phyloP scores from a whole-genome alignment of 2,888 invertebrate genomes.

The Pandemis corylana region DNA sequence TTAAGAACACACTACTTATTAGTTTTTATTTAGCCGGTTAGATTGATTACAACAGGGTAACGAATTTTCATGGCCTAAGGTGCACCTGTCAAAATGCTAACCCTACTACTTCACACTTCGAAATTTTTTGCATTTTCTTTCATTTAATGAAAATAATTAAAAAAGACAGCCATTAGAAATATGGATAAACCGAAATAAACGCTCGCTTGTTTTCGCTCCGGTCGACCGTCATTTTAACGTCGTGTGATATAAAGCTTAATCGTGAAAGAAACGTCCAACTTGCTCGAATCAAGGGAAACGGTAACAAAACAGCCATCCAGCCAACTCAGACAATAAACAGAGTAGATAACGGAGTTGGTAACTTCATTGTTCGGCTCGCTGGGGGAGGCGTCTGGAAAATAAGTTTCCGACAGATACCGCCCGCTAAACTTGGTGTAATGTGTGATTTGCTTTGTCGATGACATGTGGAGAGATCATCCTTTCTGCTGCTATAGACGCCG shows the following conservation, averaged over 20 bases:
- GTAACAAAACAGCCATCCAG: slow-evolving; percentile 75
- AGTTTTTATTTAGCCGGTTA: too few species aligned
- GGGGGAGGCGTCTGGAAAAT: slow-evolving; percentile 56
- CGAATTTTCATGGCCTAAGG: too few species aligned
- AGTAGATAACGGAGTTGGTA: slow-evolving; percentile 70
- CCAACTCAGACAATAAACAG: slow-evolving; percentile 81
- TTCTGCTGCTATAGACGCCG: neutral
- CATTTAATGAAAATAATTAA: too few species aligned
- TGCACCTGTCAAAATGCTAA: too few species aligned
- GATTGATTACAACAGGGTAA: too few species aligned
- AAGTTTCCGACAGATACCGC: slow-evolving; percentile 53
- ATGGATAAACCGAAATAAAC: too few species aligned
- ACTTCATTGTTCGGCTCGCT: slow-evolving; percentile 58
- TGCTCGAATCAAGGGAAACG: slow-evolving; percentile 74
- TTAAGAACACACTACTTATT: too few species aligned
- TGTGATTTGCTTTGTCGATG: slow-evolving; percentile 18
- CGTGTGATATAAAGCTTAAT: slow-evolving; percentile 27
- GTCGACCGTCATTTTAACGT: neutral
- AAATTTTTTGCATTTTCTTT: too few species aligned
- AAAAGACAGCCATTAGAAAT: too few species aligned
- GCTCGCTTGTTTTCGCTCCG: too few species aligned
- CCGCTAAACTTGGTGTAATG: slow-evolving; percentile 41
- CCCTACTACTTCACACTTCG: too few species aligned
- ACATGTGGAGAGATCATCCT: neutral
- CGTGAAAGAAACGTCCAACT: slow-evolving; percentile 66